Base-by-base conservation (phyloP, 2,113 vertebrate species). In the Mus pahari region DNA sequence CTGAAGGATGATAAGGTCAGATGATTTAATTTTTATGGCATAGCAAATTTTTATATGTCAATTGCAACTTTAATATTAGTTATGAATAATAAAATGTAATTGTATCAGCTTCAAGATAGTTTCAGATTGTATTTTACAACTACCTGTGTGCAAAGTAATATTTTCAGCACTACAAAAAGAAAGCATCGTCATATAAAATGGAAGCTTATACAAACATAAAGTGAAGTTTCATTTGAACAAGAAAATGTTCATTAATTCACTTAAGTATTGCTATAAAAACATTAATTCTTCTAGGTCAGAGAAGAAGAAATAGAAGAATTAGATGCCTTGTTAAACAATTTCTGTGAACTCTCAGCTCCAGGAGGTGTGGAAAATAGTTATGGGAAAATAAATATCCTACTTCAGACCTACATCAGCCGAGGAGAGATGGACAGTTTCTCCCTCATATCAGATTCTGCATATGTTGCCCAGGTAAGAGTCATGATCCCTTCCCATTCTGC, bases 351-450 rank as follows among this genome's bases (percentile, higher is more conserved):
- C 77, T 99, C 99, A 31, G 99, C 99, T 55, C 98, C 99, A 55
- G 99, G 99, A 90, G 99, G 99, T 78, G 99, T 99, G 97, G 99
- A 99, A 98, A 99, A 99, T 94, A 98, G 98, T 98, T 99, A 99
- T 22, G 99, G 99, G 91, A 99, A 99, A 98, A 99, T 99, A 98
- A 99, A 99, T 98, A 99, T 99, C 89, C 98, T 99, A 86, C 99
- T 99, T 94, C 99, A 99, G 98, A 99, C 99, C 0, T 99, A 99
- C 83, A 99, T 99, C 97, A 98, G 99, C 94, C 98, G 99, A 77
- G 99, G 99, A 79, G 99, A 99, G 95, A 99, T 99, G 96, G 99
- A 99, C 98, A 99, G 98, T 97, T 99, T 99, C 98, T 99, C 99
- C 0, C 99, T 99, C 93, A 99, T 99, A 98, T 99, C 99, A 3